Conservation (phyloP, 2,113 vertebrate genomes). For the Antechinus flavipes region DNA sequence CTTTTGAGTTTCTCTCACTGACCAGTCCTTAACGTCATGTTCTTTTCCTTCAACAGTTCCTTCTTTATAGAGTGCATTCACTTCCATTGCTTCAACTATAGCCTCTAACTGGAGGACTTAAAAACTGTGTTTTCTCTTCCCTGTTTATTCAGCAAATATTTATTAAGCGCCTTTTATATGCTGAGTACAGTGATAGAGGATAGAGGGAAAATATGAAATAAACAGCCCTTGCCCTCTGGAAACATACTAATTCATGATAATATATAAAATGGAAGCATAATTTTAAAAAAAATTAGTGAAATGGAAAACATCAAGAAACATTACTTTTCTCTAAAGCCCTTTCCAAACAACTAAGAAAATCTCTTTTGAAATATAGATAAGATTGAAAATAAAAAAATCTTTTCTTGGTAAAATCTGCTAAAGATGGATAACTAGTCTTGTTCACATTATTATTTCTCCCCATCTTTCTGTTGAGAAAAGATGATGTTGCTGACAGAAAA, state of each 20-base stretch:
- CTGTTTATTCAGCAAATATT: neutral
- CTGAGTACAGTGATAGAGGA: neutral
- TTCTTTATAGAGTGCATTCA: neutral
- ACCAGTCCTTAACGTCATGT: neutral
- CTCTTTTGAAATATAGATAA: neutral
- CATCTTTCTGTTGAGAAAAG: neutral
- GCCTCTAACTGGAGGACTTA: neutral
- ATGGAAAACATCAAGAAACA: neutral
- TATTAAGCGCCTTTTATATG: neutral
- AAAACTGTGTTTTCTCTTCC: neutral
- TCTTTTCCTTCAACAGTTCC: neutral
- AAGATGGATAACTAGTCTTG: neutral
- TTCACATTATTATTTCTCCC: neutral
- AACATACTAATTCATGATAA: neutral
- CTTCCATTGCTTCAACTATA: neutral
- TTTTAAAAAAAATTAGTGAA: neutral
- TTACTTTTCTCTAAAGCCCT: neutral
- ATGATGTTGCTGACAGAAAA: neutral
- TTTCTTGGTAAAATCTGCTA: neutral
- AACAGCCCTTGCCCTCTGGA: neutral
- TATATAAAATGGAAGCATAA: neutral
- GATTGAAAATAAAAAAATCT: neutral
- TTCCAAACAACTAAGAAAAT: neutral
- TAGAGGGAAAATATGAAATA: neutral
- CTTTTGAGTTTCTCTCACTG: neutral